Base-by-base conservation (phyloP, 2,797 vertebrate genomes). In the Chelon auratus region DNA sequence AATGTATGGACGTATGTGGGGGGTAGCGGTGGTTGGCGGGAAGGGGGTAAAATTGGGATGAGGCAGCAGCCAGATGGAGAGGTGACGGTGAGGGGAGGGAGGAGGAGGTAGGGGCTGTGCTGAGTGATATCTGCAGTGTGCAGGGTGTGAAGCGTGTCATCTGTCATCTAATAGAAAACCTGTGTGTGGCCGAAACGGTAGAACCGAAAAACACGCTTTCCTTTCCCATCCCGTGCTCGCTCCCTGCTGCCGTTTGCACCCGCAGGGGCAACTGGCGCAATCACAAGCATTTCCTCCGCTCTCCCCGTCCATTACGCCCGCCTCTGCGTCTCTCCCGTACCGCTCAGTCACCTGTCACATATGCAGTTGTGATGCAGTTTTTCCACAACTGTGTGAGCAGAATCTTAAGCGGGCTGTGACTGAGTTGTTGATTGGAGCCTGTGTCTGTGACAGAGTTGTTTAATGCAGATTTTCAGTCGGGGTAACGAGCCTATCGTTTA, bases 81-180 rank as follows among this genome's bases (percentile, higher is more conserved):
- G 75, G 78, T 82, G 78, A 66, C 62, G 26, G 45, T 66, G 75
- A 42, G 15, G 52, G 13, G 15, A 48, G 13, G 36, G 54, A 62
- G 52, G 14, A 14, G 74, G 61, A 65, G 64, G 68, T 65, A 57
- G 50, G 48, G 55, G 59, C 75, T 75, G 64, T 51, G 78, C 76
- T 89, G 90, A 91, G 84, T 87, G 87, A 88, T 93, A 93, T 94
- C 92, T 91, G 86, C 80, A 78, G 72, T 77, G 59, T 91, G 88
- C 89, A 93, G 91, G 77, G 85, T 86, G 82, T 81, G 80, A 87
- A 90, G 89, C 72, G 77, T 93, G 84, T 92, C 86, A 89, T 92
- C 82, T 89, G 83, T 87, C 84, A 80, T 85, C 81, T 91, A 91
- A 89, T 83, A 84, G 86, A 75, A 83, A 87, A 80, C 69, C 81